Evolutionary conservation across 2,888 invertebrate genomes (phyloP).

Genomic region (Junonia oenone): DNA sequence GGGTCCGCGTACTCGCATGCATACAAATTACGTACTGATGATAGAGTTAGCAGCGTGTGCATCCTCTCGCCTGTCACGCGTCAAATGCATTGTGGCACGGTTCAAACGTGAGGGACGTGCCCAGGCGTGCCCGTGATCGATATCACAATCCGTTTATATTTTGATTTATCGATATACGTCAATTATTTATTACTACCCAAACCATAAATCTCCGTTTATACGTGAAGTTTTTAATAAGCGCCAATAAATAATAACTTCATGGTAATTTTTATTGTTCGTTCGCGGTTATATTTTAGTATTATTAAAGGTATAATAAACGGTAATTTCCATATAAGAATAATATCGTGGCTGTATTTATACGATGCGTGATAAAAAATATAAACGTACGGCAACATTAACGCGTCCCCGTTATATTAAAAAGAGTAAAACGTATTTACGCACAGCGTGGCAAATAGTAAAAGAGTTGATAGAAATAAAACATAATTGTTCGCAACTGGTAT

Average conservation of each 20-base stretch:
- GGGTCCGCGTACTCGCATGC: constrained; percentile 47
- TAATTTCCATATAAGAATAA: constrained; percentile 1
- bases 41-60: constrained; percentile 31
- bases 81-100: constrained; percentile 48
- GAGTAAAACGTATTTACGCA: constrained; percentile 35
- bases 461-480: constrained; percentile 32
- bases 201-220: constrained; percentile 2
- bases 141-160: constrained; percentile 5
- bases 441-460: constrained; percentile 35
- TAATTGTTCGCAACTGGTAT: constrained; percentile 32
- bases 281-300: constrained; percentile 1
- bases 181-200: neutral
- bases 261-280: neutral
- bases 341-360: neutral
- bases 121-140: constrained; percentile 30
- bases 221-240: constrained; percentile 2
- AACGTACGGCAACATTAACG: constrained; percentile 15
- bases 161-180: constrained; percentile 7
- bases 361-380: constrained; percentile 10
- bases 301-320: neutral
- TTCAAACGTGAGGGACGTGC: constrained; percentile 44
- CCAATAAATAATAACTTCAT: neutral
- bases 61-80: constrained; percentile 47
- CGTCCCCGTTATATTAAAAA: constrained; percentile 35
- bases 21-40: constrained; percentile 37